These are phyloP conservation scores for Eueides isabella DNA, from an alignment of 1,140 invertebrate species.

Conservation along the genomic window DNA sequence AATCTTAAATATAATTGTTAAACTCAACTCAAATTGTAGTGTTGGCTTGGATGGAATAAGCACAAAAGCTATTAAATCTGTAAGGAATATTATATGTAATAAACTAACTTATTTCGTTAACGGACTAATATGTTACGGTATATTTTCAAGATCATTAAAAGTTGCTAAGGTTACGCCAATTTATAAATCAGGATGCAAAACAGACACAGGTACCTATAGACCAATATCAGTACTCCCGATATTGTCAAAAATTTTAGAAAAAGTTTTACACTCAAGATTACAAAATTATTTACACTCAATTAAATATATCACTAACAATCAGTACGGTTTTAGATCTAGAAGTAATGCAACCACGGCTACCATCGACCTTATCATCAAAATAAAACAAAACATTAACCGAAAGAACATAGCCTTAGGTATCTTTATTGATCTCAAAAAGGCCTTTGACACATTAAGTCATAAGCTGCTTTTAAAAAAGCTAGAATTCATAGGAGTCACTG, in stretches of 20 bases:
- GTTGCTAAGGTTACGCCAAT: slow-evolving; percentile 12
- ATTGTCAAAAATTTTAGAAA: slow-evolving; percentile 24
- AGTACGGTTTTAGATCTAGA: too few relatives aligned
- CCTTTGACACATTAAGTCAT: slow-evolving; percentile 15
- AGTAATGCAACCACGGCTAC: too few relatives aligned
- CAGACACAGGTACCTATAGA: slow-evolving; percentile 20
- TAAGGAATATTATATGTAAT: neutral
- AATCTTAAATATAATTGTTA: slow-evolving; percentile 17
- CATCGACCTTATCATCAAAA: too few relatives aligned
- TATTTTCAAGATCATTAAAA: slow-evolving; percentile 2
- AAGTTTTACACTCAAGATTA: neutral
- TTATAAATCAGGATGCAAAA: slow-evolving; percentile 3
- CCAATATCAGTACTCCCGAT: too few relatives aligned
- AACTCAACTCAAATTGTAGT: slow-evolving; percentile 15
- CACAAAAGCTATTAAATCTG: too few relatives aligned
- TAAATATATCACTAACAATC: slow-evolving; percentile 5
- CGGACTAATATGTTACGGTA: neutral
- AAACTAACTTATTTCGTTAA: slow-evolving; percentile 7
- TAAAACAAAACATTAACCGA: too few relatives aligned
- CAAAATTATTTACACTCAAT: slow-evolving; percentile 17
- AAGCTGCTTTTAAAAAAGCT: slow-evolving; percentile 9
- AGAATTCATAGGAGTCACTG: slow-evolving; percentile 13
- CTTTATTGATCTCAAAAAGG: slow-evolving; percentile 1
- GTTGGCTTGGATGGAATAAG: too few relatives aligned
- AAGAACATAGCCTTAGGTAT: slow-evolving; percentile 12